Conservation (phyloP, 2,113 vertebrate genomes). For the Lampris megalopsis region DNA sequence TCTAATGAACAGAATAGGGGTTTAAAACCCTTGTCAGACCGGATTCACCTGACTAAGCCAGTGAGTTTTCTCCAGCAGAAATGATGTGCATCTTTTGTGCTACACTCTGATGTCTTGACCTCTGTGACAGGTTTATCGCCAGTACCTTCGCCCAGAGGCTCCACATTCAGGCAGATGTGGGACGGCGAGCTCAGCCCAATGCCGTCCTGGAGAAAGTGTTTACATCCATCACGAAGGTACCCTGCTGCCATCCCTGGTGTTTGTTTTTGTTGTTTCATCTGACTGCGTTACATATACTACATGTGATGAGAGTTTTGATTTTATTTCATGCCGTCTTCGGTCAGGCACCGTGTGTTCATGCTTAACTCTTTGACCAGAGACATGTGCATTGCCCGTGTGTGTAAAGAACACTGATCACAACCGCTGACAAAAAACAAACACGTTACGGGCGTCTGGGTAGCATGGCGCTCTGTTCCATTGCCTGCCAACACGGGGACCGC, state of each 20-base stretch:
- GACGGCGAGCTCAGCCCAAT: constrained; percentile 87
- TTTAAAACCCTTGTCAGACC: neutral
- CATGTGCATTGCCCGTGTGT: too few relatives aligned
- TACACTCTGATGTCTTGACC: constrained; percentile 2
- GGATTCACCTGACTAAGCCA: neutral
- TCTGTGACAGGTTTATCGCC: constrained; percentile 89
- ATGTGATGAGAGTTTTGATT: too few relatives aligned
- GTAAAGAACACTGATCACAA: too few relatives aligned
- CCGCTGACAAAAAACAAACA: too few relatives aligned
- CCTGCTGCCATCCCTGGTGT: neutral
- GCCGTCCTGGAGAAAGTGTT: constrained; percentile 97
- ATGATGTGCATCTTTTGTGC: neutral
- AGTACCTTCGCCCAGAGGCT: constrained; percentile 87
- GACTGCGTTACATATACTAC: neutral
- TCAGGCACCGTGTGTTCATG: too few relatives aligned
- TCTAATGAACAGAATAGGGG: too few relatives aligned
- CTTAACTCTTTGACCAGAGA: too few relatives aligned
- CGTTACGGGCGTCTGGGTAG: too few relatives aligned
- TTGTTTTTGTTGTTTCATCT: neutral
- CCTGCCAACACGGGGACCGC: too few relatives aligned
- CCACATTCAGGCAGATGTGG: constrained; percentile 85
- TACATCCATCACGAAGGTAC: constrained; percentile 94
- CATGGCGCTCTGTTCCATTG: too few relatives aligned
- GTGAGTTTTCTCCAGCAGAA: neutral
- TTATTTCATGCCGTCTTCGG: too few relatives aligned